phyloP scores from a whole-genome alignment of 2,113 vertebrate genomes.

The Hydrolagus affinis region DNA sequence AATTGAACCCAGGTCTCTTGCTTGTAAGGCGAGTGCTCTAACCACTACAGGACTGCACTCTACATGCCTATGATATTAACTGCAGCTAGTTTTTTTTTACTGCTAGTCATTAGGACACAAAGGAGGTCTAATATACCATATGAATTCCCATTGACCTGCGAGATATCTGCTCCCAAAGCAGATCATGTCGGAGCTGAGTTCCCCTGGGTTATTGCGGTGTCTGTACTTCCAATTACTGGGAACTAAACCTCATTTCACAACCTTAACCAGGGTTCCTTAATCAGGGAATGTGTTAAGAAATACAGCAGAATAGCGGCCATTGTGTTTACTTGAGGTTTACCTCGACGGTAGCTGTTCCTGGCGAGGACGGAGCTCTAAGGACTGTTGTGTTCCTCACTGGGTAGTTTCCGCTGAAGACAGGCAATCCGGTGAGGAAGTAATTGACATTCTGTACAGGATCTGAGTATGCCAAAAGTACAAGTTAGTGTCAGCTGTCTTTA shows the following conservation, averaged over 20 bases:
- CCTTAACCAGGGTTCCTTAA: too few species aligned
- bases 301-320: too few species aligned
- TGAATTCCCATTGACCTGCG: neutral
- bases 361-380: slow-evolving; percentile 39
- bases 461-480: slow-evolving; percentile 34
- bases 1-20: too few species aligned
- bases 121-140: too few species aligned
- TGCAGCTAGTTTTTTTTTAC: too few species aligned
- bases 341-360: slow-evolving; percentile 45
- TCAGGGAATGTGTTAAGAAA: neutral
- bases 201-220: too few species aligned
- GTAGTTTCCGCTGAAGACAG: slow-evolving; percentile 49
- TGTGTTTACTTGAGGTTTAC: slow-evolving; percentile 38
- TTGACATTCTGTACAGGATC: slow-evolving; percentile 48
- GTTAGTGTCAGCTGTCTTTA: neutral
- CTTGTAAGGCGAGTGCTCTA: too few species aligned
- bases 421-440: slow-evolving; percentile 50
- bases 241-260: too few species aligned
- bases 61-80: too few species aligned
- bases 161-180: neutral
- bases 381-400: slow-evolving; percentile 36
- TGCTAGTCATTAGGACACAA: neutral
- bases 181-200: neutral
- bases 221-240: too few species aligned
- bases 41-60: too few species aligned